Base-by-base conservation (phyloP, 30 jellyfish, hydroid and myxozoan species). In the Sanderia malayensis region DNA sequence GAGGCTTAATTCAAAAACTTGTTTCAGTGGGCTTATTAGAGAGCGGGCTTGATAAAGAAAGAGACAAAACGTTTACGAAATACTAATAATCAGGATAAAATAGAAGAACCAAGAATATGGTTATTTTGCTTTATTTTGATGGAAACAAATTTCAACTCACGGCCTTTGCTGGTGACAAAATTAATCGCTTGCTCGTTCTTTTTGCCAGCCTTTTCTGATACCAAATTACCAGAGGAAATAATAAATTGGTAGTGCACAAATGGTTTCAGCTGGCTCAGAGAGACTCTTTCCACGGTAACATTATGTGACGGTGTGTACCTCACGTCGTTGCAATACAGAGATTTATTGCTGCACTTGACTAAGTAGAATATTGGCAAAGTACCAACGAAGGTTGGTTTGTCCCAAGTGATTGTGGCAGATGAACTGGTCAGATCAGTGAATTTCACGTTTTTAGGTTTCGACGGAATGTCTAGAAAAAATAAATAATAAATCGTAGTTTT, bases 361-460 rank as follows among this genome's bases (percentile, higher is more conserved):
- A 65, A 73, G 64, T 52, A 73, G 63, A 58, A 73, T 2, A 73
- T 47, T 4, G 64, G 64, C 1, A 73, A 24, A 21, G 60, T 32
- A 3, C 85, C 85, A 0, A 66, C 49, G 4, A 17, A 34, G 20
- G 29, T 30, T 2, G 87, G 87, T 23, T 45, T 52, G 31, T 60
- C 26, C 87, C 87, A 75, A 24, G 79, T 6, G 15, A 75, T 37
- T 46, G 65, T 20, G 1, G 70, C 79, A n/a, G 87, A 55, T 4
- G 78, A 32, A 37, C 45, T 60, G 41, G 57, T 61, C 8, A 41
- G 58, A n/a, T 63, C 20, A 0, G n/a, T 13, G 21, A 45, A 29
- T 19, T 10, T 19, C 19, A 75, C 34, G 58, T 61, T 63, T 10
- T 20, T 19, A 0, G 87, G 87, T 17, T 45, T 27, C 33, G n/a